Conservation (phyloP, 2,888 invertebrate genomes). For the Agriopis leucophaearia region DNA sequence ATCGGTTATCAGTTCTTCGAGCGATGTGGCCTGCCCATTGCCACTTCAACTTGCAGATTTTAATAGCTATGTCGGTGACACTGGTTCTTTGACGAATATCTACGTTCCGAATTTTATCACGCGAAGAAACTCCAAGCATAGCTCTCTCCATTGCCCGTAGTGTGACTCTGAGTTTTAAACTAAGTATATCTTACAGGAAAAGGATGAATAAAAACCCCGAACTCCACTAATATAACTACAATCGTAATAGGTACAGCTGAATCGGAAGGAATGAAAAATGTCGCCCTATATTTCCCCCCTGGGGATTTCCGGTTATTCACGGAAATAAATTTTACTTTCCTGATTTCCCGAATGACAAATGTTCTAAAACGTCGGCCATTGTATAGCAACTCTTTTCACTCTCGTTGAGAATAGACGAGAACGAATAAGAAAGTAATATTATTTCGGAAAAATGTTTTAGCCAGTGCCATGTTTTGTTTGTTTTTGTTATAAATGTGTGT, state of each 20-base stretch:
- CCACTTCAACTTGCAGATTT: no score
- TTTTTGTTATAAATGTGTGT: no score
- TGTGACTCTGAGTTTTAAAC: no score
- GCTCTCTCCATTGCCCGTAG: no score
- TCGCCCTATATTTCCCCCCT: slow-evolving; percentile 16
- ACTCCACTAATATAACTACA: slow-evolving; percentile 12
- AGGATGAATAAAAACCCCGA: slow-evolving; percentile 8
- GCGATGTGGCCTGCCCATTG: no score
- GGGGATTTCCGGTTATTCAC: slow-evolving; percentile 23
- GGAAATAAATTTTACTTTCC: slow-evolving; percentile 27
- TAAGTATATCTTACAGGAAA: background rate
- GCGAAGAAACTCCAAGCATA: no score
- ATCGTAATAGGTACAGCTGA: slow-evolving; percentile 17
- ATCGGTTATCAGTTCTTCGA: no score
- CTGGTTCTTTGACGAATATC: no score
- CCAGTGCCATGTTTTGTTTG: no score
- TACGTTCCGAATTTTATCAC: no score
- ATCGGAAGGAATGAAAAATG: slow-evolving; percentile 23
- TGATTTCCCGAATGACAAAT: slow-evolving; percentile 25
- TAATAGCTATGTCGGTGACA: no score
- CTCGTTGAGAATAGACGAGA: background rate
- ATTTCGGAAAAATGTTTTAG: no score
- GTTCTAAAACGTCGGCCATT: slow-evolving; percentile 14
- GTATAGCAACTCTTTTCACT: slow-evolving; percentile 9
- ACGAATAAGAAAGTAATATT: background rate